Conservation (phyloP, 2,113 vertebrate genomes). For the Aspidoscelis tigris region DNA sequence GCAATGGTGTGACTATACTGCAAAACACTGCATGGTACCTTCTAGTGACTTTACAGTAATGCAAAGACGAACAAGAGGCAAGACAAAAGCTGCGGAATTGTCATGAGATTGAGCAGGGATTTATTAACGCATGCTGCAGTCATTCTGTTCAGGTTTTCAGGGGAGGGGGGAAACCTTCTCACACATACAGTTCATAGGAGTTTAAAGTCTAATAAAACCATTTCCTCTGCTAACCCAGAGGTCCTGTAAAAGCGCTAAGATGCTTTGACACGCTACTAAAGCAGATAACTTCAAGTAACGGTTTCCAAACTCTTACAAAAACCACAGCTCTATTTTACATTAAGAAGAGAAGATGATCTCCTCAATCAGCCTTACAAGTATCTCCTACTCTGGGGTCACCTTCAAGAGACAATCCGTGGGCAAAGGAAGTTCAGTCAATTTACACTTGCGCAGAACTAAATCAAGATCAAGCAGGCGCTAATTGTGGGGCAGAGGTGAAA, state of each 20-base stretch:
- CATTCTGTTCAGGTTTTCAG: not conserved
- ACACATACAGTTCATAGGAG: too few relatives aligned
- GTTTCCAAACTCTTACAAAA: not conserved
- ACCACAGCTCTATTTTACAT: not conserved
- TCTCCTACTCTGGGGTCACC: not conserved
- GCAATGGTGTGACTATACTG: too few relatives aligned
- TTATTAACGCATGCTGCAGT: not conserved
- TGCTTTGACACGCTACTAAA: not conserved
- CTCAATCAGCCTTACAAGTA: not conserved
- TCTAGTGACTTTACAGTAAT: too few relatives aligned
- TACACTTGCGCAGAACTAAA: not conserved
- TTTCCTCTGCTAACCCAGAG: not conserved
- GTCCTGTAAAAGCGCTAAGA: not conserved
- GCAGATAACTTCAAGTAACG: not conserved
- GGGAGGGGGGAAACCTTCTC: not conserved
- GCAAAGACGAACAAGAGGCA: too few relatives aligned
- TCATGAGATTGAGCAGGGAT: too few relatives aligned
- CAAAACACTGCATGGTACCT: too few relatives aligned
- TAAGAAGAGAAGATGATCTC: not conserved
- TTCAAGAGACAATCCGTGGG: not conserved
- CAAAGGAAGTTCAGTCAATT: not conserved
- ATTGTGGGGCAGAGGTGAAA: not conserved
- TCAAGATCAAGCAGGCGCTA: not conserved
- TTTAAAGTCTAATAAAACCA: not conserved
- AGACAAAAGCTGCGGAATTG: too few relatives aligned